These are phyloP conservation scores for Diadumene lineata DNA, from an alignment of 92 coral and sea anemone genomes.

Conservation along the genomic window DNA sequence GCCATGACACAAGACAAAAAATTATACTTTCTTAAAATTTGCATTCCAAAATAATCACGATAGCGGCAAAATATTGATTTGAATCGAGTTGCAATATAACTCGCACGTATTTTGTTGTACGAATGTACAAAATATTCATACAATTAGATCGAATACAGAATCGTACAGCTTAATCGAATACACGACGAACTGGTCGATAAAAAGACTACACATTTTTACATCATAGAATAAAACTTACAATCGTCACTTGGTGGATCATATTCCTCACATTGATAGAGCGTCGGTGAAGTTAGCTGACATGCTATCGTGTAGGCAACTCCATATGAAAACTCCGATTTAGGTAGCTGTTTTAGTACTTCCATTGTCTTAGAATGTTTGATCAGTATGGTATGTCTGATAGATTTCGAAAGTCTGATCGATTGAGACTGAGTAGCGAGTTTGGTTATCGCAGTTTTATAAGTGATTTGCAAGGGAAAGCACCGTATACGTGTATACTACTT, in stretches of 20 bases:
- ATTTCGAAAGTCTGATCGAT: too few species aligned
- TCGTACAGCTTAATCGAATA: not conserved
- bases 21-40: too few species aligned
- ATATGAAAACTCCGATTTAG: constrained; percentile 8
- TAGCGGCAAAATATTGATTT: too few species aligned
- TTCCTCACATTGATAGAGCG: constrained; percentile 13
- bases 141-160: not conserved
- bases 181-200: too few species aligned
- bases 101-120: too few species aligned
- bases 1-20: too few species aligned
- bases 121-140: too few species aligned
- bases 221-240: constrained; percentile 11
- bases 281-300: constrained; percentile 45
- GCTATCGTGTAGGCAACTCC: constrained; percentile 42
- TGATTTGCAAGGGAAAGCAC: constrained; percentile 12
- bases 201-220: too few species aligned
- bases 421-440: not conserved
- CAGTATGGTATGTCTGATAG: too few species aligned
- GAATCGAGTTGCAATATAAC: too few species aligned
- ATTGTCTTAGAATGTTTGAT: not conserved
- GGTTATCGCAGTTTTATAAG: constrained; percentile 17
- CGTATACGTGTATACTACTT: not conserved
- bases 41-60: too few species aligned
- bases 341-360: constrained; percentile 31
- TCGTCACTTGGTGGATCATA: constrained; percentile 12